Evolutionary conservation across 2,113 vertebrate species (phyloP).

Genomic region (Rhinolophus sinicus): DNA sequence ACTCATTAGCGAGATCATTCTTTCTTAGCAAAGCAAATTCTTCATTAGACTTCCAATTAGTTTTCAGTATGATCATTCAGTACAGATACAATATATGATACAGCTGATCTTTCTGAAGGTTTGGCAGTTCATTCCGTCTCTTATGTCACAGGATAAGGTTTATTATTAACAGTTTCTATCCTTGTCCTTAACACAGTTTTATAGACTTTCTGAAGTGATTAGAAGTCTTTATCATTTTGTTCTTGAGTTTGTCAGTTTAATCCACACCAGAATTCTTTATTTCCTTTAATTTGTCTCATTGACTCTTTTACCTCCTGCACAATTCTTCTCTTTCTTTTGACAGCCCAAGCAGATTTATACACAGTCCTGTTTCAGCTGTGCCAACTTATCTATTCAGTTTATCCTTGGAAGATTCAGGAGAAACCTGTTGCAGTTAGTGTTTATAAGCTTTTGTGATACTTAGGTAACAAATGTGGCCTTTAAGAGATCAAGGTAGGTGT

Average conservation of each 20-base stretch:
- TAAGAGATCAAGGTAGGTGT: neutral
- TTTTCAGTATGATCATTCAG: slow-evolving; percentile 64
- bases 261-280: slow-evolving; percentile 76
- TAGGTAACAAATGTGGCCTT: slow-evolving; percentile 1
- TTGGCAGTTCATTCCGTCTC: slow-evolving; percentile 72
- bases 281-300: slow-evolving; percentile 79
- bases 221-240: slow-evolving; percentile 77
- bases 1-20: slow-evolving; percentile 19
- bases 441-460: slow-evolving; percentile 35
- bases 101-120: slow-evolving; percentile 71
- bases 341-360: slow-evolving; percentile 47
- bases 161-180: slow-evolving; percentile 68
- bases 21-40: slow-evolving; percentile 65
- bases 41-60: slow-evolving; percentile 69
- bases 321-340: slow-evolving; percentile 70
- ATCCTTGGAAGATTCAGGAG: neutral
- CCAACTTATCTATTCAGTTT: neutral
- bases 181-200: slow-evolving; percentile 60
- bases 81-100: slow-evolving; percentile 69
- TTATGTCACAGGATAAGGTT: slow-evolving; percentile 68
- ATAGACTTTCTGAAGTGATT: slow-evolving; percentile 74
- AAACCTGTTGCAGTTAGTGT: slow-evolving; percentile 17
- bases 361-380: neutral
- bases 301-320: slow-evolving; percentile 70
- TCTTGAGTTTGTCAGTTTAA: slow-evolving; percentile 75